Conservation (phyloP, 2,888 invertebrate species). For the Sphinx pinastri region DNA sequence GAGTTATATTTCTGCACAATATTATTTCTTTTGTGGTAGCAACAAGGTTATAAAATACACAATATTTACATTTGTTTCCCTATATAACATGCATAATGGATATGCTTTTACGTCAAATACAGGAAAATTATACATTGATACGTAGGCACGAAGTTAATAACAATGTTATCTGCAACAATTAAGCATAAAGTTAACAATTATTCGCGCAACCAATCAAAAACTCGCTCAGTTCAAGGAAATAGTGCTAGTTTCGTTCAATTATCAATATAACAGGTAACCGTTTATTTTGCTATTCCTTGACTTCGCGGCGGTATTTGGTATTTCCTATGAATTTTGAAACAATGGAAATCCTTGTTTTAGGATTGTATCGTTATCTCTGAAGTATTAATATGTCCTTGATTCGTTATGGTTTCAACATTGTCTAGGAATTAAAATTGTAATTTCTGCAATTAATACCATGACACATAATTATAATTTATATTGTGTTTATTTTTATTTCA, state of each 20-base stretch:
- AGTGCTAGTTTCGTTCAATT: not conserved
- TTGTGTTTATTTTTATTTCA: no score
- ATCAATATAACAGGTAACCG: conserved; percentile 1
- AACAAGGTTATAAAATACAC: conserved; percentile 24
- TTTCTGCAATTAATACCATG: no score
- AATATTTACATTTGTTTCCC: not conserved
- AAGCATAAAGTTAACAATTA: not conserved
- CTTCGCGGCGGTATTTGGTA: not conserved
- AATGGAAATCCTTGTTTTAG: not conserved
- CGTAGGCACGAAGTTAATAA: not conserved
- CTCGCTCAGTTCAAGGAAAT: conserved; percentile 1
- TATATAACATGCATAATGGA: not conserved
- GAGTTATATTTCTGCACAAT: no score
- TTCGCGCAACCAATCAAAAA: conserved; percentile 9
- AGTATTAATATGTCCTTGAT: no score
- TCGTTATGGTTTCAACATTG: no score
- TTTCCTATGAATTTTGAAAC: not conserved
- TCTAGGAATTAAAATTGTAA: no score
- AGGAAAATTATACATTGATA: conserved; percentile 2
- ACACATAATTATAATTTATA: no score
- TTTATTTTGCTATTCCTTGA: conserved; percentile 5
- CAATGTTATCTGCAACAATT: not conserved
- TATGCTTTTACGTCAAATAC: conserved; percentile 16
- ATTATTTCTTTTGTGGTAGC: no score
- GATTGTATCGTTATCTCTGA: not conserved